phyloP scores from a whole-genome alignment of 2,113 vertebrate species.

The Syrmaticus mikado region DNA sequence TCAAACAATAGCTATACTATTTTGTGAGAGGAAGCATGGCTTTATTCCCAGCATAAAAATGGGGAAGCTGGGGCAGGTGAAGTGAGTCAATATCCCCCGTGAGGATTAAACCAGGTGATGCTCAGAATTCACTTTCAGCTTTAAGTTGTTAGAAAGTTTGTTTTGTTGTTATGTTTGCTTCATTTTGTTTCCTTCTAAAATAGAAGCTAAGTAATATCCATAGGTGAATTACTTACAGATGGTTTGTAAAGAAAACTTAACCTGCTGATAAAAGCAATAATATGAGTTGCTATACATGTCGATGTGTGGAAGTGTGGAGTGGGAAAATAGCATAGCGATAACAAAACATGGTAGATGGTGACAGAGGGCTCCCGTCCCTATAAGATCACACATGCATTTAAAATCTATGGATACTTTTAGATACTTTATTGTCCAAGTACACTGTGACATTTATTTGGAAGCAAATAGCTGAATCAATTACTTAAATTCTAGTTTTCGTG shows the following conservation, averaged over 20 bases:
- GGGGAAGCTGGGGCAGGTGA: slow-evolving; percentile 9
- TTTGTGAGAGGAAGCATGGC: neutral
- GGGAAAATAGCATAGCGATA: neutral
- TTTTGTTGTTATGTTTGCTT: neutral
- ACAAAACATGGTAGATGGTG: neutral
- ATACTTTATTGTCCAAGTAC: neutral
- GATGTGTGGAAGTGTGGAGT: neutral
- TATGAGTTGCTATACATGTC: neutral
- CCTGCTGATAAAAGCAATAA: slow-evolving; percentile 13
- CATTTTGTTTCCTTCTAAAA: neutral
- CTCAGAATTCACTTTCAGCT: neutral
- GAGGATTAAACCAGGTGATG: neutral
- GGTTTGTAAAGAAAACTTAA: slow-evolving; percentile 31
- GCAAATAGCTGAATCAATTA: neutral
- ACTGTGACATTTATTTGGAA: neutral
- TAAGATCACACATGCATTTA: neutral
- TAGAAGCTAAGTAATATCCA: neutral
- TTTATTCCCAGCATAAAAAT: slow-evolving; percentile 10
- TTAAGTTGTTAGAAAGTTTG: neutral
- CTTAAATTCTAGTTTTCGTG: neutral
- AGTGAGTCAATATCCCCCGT: neutral
- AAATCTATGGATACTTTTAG: neutral
- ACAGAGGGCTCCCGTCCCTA: neutral
- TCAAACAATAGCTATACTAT: slow-evolving; percentile 10
- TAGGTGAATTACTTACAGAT: neutral